A percentile compares a stretch with the other conserved stretches of the same genome.
These are phyloP conservation scores for Eilema depressum DNA, from an alignment of 2,888 invertebrate genomes.

Conservation along the genomic window DNA sequence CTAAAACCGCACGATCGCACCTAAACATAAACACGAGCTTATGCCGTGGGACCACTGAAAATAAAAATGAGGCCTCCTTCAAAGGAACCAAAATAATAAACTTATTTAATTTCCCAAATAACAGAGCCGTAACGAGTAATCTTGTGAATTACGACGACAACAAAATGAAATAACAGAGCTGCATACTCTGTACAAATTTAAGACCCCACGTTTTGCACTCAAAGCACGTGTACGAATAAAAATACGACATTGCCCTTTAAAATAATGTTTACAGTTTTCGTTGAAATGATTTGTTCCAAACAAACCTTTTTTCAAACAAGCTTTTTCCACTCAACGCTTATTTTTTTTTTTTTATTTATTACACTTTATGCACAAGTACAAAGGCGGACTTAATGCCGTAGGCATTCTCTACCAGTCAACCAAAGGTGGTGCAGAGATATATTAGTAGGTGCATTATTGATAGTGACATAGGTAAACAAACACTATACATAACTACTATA, in stretches of 20 bases:
- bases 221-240: slow-evolving; percentile 19
- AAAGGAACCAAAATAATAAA: not conserved
- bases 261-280: slow-evolving; percentile 18
- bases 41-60: not conserved
- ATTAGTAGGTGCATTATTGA: too few relatives aligned
- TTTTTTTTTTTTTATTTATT: too few relatives aligned
- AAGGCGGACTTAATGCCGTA: too few relatives aligned
- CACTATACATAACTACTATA: too few relatives aligned
- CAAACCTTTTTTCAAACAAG: not conserved
- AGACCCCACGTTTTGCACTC: slow-evolving; percentile 16
- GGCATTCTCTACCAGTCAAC: too few relatives aligned
- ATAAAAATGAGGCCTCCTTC: not conserved
- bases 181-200: slow-evolving; percentile 20
- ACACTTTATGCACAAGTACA: too few relatives aligned
- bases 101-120: slow-evolving; percentile 11
- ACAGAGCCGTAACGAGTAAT: slow-evolving; percentile 11
- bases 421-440: too few relatives aligned
- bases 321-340: not conserved
- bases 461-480: too few relatives aligned
- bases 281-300: slow-evolving; percentile 17
- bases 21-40: not conserved
- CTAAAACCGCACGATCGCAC: not conserved
- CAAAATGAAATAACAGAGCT: slow-evolving; percentile 18
- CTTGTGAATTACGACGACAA: slow-evolving; percentile 17
- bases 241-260: slow-evolving; percentile 19